Base-by-base conservation (phyloP, 92 coral and sea anemone genomes). In the Epizoanthus illoricatus region DNA sequence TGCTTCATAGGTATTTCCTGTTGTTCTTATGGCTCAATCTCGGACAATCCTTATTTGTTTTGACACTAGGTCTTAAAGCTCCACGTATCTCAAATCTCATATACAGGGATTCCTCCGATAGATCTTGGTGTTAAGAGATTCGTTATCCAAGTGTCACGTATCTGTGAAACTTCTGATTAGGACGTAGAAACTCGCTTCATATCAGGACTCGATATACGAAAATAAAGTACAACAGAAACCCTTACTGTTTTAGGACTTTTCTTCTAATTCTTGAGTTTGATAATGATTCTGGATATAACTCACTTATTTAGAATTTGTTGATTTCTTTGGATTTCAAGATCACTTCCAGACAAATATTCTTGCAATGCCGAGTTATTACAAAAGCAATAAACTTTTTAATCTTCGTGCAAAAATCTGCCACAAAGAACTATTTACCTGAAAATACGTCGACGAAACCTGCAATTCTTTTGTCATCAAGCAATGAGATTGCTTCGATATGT, bases 391-490 rank as follows among this genome's bases (percentile, higher is more conserved):
- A 40, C 1, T 39, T 1, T 60, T 7, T 43, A 17, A 39, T 65
- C 21, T 39, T 7, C 68, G 18, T 45, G 17, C 17, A 67, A 49
- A 71, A 71, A 45, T 45, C n/a, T 19, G 33, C 33, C 42, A 28
- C n/a, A 0, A 9, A 12, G 1, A 9, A 52, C 56, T 52, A 12
- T 52, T 52, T 52, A 52, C 56, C 13, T 52, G 12, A 52, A 52
- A 52, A 13, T 52, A 52, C 58, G n/a, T 15, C 33, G 57, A 12
- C 54, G 23, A 40, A 5, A 43, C 13, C 42, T 71, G 76, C 39
- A n/a, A 39, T 68, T 68, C 73, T n/a, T 33, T 68, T 68, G 40
- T 47, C 76, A 47, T 43, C 76, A n/a, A 33, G 59, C 40, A 13
- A 49, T 43, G 59, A 49, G 52, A 28, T 71, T 41, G 45, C 17